A percentile compares a stretch with the other conserved stretches of the same genome.
Conservation (phyloP, 1,140 invertebrate genomes). For the Drosophila tristis region DNA sequence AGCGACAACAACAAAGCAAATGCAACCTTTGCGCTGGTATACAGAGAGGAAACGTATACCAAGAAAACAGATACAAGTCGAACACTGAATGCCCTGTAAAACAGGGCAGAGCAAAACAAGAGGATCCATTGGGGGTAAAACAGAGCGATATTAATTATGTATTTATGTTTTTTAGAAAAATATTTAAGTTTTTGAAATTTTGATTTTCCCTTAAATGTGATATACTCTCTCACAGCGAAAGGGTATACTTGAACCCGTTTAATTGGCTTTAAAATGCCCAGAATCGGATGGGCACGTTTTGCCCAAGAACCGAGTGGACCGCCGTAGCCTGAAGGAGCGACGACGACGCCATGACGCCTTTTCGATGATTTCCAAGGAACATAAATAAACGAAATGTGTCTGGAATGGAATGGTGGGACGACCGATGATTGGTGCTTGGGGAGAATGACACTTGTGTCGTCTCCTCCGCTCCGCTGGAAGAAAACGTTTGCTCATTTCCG, state of each 20-base stretch:
- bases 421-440: not conserved
- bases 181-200: no score
- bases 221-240: slow-evolving; percentile 4
- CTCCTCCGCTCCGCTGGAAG: slow-evolving; percentile 3
- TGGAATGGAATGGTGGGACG: slow-evolving; percentile 28
- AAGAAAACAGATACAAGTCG: not conserved
- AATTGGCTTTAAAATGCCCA: slow-evolving; percentile 64
- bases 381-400: slow-evolving; percentile 67
- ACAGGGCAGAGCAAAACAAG: no score
- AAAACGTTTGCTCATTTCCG: slow-evolving; percentile 59
- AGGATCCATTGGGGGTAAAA: no score
- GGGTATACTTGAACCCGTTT: slow-evolving; percentile 55
- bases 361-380: slow-evolving; percentile 27
- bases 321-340: slow-evolving; percentile 38
- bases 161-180: no score
- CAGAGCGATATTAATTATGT: no score
- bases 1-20: slow-evolving; percentile 27
- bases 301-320: slow-evolving; percentile 18
- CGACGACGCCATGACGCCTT: slow-evolving; percentile 39
- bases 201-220: not conserved
- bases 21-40: slow-evolving; percentile 2
- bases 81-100: slow-evolving; percentile 4
- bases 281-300: slow-evolving; percentile 53
- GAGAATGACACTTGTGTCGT: slow-evolving; percentile 32
- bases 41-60: not conserved